Percentiles rank a stretch among this genome's conserved stretches.
Evolutionary conservation across 2,888 invertebrate species (phyloP).

Genomic region (Scaeva pyrastri): DNA sequence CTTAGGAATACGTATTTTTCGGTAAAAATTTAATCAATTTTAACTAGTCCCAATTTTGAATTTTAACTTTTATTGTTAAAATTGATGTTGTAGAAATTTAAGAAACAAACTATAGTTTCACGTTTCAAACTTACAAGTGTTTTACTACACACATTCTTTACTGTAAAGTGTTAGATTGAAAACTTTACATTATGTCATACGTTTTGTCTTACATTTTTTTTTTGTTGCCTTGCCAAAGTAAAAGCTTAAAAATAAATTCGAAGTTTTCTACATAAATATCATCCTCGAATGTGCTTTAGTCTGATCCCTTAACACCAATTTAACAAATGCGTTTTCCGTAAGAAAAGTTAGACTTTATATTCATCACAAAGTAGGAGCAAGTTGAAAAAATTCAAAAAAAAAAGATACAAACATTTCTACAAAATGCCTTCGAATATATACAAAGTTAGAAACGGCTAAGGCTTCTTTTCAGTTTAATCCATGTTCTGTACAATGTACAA

Average conservation of each 20-base stretch:
- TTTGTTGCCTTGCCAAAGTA: not conserved
- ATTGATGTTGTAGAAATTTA: too few species aligned
- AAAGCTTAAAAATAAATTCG: not conserved
- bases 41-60: too few species aligned
- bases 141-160: not conserved
- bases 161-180: not conserved
- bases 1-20: too few species aligned
- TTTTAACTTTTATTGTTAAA: too few species aligned
- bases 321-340: constrained; percentile 13
- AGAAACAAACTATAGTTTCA: too few species aligned
- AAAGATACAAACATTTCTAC: not conserved
- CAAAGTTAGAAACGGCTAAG: not conserved
- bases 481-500: not conserved
- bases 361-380: constrained; percentile 9
- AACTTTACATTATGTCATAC: not conserved
- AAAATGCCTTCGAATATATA: constrained; percentile 2
- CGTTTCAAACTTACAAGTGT: not conserved
- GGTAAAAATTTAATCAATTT: too few species aligned
- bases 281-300: not conserved
- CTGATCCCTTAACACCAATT: constrained; percentile 23
- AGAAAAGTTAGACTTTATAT: constrained; percentile 7
- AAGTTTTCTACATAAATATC: constrained; percentile 16
- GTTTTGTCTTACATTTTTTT: not conserved
- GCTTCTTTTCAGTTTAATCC: constrained; percentile 16
- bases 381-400: too few species aligned